These are phyloP conservation scores for Plumapathes pennacea DNA, from an alignment of 92 coral and sea anemone species.

Conservation along the genomic window DNA sequence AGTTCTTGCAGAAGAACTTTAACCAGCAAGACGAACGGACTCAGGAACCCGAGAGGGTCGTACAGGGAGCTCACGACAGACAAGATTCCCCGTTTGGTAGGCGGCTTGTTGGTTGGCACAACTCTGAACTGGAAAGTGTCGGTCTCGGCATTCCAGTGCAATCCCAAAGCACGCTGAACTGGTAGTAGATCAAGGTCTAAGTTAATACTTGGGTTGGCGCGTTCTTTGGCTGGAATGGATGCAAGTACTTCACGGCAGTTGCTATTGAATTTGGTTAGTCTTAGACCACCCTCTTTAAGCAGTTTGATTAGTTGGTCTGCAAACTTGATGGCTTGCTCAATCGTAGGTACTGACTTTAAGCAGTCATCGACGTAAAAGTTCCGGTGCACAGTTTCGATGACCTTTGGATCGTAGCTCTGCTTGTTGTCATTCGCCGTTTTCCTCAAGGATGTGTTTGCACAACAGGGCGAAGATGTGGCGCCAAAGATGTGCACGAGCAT, in stretches of 20 bases:
- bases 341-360: conserved; percentile 33
- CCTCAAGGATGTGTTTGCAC: conserved; percentile 50
- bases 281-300: conserved; percentile 63
- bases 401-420: conserved; percentile 29
- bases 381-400: conserved; percentile 39
- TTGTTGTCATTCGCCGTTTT: conserved; percentile 56
- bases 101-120: conserved; percentile 9
- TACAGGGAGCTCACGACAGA: background rate
- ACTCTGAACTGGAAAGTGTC: conserved; percentile 47
- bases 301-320: conserved; percentile 20
- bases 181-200: conserved; percentile 60
- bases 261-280: conserved; percentile 58
- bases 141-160: conserved; percentile 56
- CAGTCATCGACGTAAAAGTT: conserved; percentile 65
- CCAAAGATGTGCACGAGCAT: conserved; percentile 63
- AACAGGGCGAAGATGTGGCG: conserved; percentile 60
- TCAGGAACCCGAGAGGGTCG: background rate
- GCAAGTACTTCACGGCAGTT: conserved; percentile 39
- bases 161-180: conserved; percentile 42
- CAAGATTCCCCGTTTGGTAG: background rate
- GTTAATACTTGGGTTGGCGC: conserved; percentile 40
- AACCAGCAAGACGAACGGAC: background rate
- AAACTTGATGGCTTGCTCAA: conserved; percentile 16
- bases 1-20: conserved; percentile 32
- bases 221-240: conserved; percentile 21